Conservation (phyloP, 2,113 vertebrate genomes). For the Verasper variegatus region DNA sequence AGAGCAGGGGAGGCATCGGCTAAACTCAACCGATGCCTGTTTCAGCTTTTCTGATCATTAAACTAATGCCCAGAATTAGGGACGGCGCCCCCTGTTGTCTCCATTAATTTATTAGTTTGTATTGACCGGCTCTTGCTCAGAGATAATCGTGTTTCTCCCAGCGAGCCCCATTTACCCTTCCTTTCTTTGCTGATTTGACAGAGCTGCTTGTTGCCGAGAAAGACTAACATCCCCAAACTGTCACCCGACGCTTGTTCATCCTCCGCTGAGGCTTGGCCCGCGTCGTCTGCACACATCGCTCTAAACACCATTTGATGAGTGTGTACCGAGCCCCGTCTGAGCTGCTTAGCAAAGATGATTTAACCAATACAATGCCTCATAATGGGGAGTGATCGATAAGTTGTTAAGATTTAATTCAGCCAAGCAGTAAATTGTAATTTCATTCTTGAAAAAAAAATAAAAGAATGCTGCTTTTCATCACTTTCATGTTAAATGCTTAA, state of each 20-base stretch:
- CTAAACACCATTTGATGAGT: constrained; percentile 29
- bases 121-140: constrained; percentile 72
- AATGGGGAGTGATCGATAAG: constrained; percentile 20
- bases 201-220: constrained; percentile 58
- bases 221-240: constrained; percentile 39
- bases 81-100: constrained; percentile 54
- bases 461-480: neutral
- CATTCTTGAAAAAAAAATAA: neutral
- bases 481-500: neutral
- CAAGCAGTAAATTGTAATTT: neutral
- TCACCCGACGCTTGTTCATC: constrained; percentile 19
- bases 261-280: constrained; percentile 7
- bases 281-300: neutral
- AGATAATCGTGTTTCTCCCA: constrained; percentile 74
- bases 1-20: constrained; percentile 25
- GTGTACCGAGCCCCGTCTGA: constrained; percentile 27
- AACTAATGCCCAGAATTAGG: constrained; percentile 73
- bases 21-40: constrained; percentile 55
- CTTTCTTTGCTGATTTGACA: constrained; percentile 65
- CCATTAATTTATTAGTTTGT: constrained; percentile 70
- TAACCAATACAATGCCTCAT: constrained; percentile 5
- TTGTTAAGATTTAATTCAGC: constrained; percentile 26
- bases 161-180: neutral
- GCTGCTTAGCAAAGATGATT: constrained; percentile 48
- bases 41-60: constrained; percentile 77